These are phyloP conservation scores for Pseudorasbora parva DNA, from an alignment of 2,113 vertebrate genomes.

Conservation along the genomic window DNA sequence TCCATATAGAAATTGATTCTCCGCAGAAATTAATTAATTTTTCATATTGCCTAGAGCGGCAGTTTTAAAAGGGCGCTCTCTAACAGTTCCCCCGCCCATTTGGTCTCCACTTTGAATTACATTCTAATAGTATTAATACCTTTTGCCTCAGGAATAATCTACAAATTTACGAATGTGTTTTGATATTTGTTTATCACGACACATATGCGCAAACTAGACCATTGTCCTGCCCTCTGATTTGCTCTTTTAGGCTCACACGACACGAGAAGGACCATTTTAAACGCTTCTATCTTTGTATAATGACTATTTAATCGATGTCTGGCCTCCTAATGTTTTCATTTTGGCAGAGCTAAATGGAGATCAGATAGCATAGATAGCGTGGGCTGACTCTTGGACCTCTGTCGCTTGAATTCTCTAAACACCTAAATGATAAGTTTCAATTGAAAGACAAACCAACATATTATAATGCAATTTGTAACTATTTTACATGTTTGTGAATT, in stretches of 20 bases:
- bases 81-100: conserved; percentile 83
- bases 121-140: conserved; percentile 99
- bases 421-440: background rate
- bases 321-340: conserved; percentile 24
- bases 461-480: background rate
- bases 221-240: conserved; percentile 80
- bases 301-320: conserved; percentile 48
- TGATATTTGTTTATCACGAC: conserved; percentile 91
- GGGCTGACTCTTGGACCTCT: background rate
- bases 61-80: conserved; percentile 96
- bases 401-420: background rate
- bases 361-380: conserved; percentile 17
- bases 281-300: conserved; percentile 70
- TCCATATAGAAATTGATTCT: conserved; percentile 99
- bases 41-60: conserved; percentile 99
- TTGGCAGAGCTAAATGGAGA: background rate
- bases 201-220: conserved; percentile 96
- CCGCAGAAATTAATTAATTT: conserved; percentile 99
- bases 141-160: conserved; percentile 98
- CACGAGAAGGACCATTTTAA: conserved; percentile 85
- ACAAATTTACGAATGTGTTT: conserved; percentile 98
- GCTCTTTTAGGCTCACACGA: conserved; percentile 90
- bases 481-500: background rate
- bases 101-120: conserved; percentile 88
- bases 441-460: background rate